phyloP scores from a whole-genome alignment of 2,113 vertebrate genomes.

The Climacteris rufus region DNA sequence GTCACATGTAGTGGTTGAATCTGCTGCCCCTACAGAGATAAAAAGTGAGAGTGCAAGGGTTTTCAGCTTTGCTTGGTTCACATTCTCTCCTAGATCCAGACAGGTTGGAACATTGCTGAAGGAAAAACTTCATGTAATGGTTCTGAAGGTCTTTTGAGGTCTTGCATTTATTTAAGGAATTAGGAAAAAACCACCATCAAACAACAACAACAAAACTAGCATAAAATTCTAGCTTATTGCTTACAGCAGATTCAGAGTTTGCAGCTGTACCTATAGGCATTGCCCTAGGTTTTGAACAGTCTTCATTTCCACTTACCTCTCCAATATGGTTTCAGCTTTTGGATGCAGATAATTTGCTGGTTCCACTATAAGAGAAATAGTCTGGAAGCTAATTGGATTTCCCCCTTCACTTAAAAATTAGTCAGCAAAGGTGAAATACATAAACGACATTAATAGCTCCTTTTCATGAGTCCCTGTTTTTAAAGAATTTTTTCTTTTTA shows the following conservation, averaged over 20 bases:
- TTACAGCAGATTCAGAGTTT: not conserved
- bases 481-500: not conserved
- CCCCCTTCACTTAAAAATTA: not conserved
- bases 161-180: not conserved
- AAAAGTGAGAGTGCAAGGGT: not conserved
- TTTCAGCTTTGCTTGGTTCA: not conserved
- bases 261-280: not conserved
- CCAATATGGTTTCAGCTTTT: not conserved
- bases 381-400: not conserved
- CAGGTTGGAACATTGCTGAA: not conserved
- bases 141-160: not conserved
- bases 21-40: not conserved
- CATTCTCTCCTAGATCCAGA: not conserved
- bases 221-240: not conserved
- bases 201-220: not conserved
- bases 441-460: accelerated
- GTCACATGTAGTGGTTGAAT: not conserved
- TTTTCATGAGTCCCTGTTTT: not conserved
- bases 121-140: not conserved
- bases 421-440: not conserved
- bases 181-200: accelerated
- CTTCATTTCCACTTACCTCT: accelerated
- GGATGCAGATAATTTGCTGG: not conserved
- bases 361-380: not conserved
- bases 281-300: not conserved